These are phyloP conservation scores for Myodes glareolus DNA, from an alignment of 2,113 vertebrate species.

Conservation along the genomic window DNA sequence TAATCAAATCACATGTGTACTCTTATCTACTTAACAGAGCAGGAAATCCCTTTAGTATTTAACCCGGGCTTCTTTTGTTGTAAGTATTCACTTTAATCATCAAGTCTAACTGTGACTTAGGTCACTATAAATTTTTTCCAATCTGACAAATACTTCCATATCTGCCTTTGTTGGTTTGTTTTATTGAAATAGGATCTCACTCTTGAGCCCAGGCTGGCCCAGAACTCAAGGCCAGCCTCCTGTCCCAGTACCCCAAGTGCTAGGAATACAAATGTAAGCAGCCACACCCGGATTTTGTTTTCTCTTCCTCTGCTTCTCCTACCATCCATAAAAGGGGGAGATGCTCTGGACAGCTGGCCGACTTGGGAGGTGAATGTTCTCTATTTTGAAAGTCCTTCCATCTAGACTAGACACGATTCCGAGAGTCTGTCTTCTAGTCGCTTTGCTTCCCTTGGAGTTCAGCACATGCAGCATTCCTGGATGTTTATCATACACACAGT, in stretches of 20 bases:
- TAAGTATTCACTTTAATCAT: slow-evolving; percentile 51
- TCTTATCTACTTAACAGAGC: not conserved
- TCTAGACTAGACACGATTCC: not conserved
- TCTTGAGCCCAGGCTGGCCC: not conserved
- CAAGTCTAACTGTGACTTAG: not conserved
- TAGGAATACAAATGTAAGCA: not conserved
- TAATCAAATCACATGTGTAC: not conserved
- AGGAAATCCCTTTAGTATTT: not conserved
- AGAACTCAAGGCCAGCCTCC: not conserved
- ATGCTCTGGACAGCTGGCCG: not conserved
- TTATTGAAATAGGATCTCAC: not conserved
- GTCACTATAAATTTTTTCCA: not conserved
- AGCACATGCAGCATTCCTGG: not conserved
- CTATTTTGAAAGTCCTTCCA: not conserved
- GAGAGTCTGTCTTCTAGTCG: not conserved
- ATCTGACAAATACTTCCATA: not conserved
- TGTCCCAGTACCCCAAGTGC: not conserved
- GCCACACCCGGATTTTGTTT: not conserved
- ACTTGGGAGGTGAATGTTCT: not conserved
- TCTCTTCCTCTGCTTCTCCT: not conserved
- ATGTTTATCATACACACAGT: slow-evolving; percentile 4
- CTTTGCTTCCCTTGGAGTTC: not conserved
- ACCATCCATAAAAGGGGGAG: not conserved
- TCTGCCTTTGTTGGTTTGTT: not conserved
- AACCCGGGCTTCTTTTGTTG: not conserved